Percentiles rank a stretch among this genome's conserved stretches.
Conservation (phyloP, 2,888 invertebrate genomes). For the Lapara coniferarum region DNA sequence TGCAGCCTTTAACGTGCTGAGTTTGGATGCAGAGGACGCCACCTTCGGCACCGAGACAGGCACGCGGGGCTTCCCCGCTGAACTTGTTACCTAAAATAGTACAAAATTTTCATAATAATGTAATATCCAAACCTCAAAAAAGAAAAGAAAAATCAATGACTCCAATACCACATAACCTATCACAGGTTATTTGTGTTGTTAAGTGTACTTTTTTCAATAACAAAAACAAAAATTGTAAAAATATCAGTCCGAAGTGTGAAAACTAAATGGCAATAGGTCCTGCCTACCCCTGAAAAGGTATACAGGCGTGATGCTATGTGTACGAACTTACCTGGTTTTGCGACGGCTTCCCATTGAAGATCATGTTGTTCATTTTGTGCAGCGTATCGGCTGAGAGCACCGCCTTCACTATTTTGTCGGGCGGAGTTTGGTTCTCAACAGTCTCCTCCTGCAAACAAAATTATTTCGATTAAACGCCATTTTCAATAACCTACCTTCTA, state of each 20-base stretch:
- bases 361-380: constrained; percentile 70
- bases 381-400: constrained; percentile 64
- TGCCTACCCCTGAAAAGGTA: too few species aligned
- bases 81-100: constrained; percentile 55
- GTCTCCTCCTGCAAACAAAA: constrained; percentile 47
- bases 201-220: too few species aligned
- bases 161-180: too few species aligned
- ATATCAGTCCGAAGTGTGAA: too few species aligned
- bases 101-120: too few species aligned
- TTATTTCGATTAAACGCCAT: too few species aligned
- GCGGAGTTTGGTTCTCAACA: constrained; percentile 62
- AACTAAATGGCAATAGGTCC: too few species aligned
- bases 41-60: constrained; percentile 41
- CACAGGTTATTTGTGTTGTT: too few species aligned
- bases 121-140: too few species aligned
- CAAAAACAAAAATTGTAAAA: too few species aligned
- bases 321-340: constrained; percentile 45
- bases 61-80: constrained; percentile 61
- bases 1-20: constrained; percentile 51
- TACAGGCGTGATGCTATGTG: not conserved
- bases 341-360: constrained; percentile 68
- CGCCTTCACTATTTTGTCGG: constrained; percentile 63
- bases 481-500: too few species aligned
- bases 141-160: too few species aligned
- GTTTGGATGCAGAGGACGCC: constrained; percentile 61